Conservation (phyloP, 2,113 vertebrate species). For the Pluvianellus socialis region DNA sequence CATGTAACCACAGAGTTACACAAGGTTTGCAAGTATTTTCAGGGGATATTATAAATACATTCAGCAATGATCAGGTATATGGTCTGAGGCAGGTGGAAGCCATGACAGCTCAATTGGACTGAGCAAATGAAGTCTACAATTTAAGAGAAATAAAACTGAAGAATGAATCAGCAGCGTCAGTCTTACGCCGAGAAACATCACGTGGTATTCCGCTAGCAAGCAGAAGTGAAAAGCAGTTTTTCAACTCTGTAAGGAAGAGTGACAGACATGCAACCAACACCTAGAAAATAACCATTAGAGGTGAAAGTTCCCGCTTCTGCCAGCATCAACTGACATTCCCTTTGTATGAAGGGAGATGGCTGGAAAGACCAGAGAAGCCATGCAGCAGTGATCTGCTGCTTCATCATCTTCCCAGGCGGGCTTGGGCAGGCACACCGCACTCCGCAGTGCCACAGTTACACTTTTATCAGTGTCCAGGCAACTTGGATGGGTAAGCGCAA, state of each 20-base stretch:
- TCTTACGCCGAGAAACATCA: neutral
- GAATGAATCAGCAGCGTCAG: neutral
- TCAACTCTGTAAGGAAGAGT: neutral
- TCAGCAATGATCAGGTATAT: neutral
- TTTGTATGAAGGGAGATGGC: neutral
- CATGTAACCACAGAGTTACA: neutral
- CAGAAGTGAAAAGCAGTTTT: neutral
- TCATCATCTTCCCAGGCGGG: neutral
- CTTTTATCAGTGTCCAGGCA: neutral
- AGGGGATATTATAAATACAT: neutral
- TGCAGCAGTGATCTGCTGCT: rapidly evolving
- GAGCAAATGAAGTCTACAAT: neutral
- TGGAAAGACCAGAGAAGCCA: neutral
- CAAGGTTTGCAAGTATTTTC: neutral
- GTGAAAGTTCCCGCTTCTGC: neutral
- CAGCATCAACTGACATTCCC: neutral
- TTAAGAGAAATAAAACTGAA: neutral
- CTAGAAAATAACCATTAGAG: neutral
- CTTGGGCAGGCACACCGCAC: rapidly evolving
- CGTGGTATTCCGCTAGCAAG: neutral
- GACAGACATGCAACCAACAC: neutral
- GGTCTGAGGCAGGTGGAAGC: neutral
- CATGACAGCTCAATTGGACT: neutral
- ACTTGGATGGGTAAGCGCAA: neutral
- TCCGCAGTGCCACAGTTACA: neutral